A percentile compares a stretch with the other conserved stretches of the same genome.
Conservation (phyloP, 2,113 vertebrate genomes). For the Salvelinus fontinalis region DNA sequence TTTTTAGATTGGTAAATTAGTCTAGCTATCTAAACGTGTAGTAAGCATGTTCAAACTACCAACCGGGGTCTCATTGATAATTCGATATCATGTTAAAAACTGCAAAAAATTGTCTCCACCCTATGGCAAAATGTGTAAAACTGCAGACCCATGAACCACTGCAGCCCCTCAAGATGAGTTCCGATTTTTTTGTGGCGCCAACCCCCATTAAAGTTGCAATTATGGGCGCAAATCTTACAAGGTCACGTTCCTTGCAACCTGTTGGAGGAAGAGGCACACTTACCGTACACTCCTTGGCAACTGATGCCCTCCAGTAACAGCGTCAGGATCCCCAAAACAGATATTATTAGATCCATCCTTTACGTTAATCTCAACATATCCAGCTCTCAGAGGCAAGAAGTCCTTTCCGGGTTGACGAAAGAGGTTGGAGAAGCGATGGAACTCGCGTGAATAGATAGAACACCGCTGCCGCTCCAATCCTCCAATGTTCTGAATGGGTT, state of each 20-base stretch:
- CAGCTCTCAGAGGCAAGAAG: conserved; percentile 69
- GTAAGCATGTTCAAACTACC: too few relatives aligned
- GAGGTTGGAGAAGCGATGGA: conserved; percentile 20
- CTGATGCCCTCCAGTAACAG: conserved; percentile 82
- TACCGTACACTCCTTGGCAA: conserved; percentile 92
- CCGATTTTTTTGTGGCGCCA: too few relatives aligned
- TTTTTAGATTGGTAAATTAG: too few relatives aligned
- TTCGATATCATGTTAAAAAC: conserved; percentile 37
- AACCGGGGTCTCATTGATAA: background rate
- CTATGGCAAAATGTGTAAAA: background rate
- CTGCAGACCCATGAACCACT: too few relatives aligned
- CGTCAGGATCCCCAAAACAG: conserved; percentile 84
- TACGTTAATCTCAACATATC: conserved; percentile 89
- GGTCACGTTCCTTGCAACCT: conserved; percentile 62
- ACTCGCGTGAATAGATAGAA: conserved; percentile 44
- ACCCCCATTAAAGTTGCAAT: background rate
- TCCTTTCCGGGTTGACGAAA: conserved; percentile 60
- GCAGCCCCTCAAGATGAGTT: too few relatives aligned
- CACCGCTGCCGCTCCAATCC: conserved; percentile 38
- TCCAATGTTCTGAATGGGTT: conserved; percentile 13
- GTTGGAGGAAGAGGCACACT: conserved; percentile 61
- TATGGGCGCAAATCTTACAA: conserved; percentile 62
- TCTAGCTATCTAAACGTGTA: too few relatives aligned
- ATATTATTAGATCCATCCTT: conserved; percentile 90
- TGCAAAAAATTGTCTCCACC: background rate